Evolutionary conservation across 2,113 vertebrate species (phyloP), one percentile per base, ranked within the genome.

Genomic region (Nycticebus coucang): DNA sequence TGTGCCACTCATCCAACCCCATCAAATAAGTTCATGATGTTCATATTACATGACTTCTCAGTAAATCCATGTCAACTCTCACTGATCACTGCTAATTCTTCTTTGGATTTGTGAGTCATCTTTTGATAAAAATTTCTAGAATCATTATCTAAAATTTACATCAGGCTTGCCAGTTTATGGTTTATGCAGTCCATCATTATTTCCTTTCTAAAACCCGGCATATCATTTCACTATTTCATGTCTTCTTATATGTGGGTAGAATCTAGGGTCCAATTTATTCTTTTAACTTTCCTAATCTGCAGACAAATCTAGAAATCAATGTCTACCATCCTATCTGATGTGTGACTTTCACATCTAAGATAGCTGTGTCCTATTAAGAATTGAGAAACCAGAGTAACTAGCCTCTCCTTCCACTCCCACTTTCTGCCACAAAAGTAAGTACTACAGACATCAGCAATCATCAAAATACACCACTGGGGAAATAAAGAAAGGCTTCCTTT

Each of bases 381-480:
- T 2, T 91, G 15, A 93, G n/a, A 89, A 15, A 80, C 28, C 5
- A 53, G 50, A 89, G 15, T 53, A 93, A 91, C 41, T 77, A 87
- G 75, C 9, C 28, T 87, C n/a, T 95, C 45, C 69, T 89, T 89
- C 69, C 72, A 90, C 19, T 60, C 2, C 69, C 45, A 96, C 26
- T 72, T 90, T 87, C 24, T 95, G 26, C 41, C 87, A 53, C 35
- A 88, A 89, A 92, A 91, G 8, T 79, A 72, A 96, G 53, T 2
- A 81, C 30, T 80, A 82, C 6, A 64, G 77, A 88, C 59, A 94
- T 86, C 37, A 86, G 50, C 33, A 85, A 79, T 86, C 35, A 96
- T 89, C 59, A 92, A 93, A 96, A 92, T 22, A 93, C 14, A 41
- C 79, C 87, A 66, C 75, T 91, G 83, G 59, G 60, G 60, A 95